These are phyloP conservation scores for Malachius bipustulatus DNA, from an alignment of 2,888 invertebrate genomes.

Conservation along the genomic window DNA sequence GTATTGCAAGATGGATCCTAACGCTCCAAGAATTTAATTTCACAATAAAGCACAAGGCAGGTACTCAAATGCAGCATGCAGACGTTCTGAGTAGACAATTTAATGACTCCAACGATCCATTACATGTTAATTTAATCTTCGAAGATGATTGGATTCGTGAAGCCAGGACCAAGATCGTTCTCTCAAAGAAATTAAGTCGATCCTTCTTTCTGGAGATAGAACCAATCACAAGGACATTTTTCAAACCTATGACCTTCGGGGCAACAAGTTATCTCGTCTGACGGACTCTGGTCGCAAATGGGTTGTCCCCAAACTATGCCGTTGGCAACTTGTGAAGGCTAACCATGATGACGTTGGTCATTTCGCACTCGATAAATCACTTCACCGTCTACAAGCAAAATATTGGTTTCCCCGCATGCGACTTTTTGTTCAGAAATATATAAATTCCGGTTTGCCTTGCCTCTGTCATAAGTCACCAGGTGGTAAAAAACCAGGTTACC, in stretches of 20 bases:
- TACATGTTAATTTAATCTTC: conserved; percentile 9
- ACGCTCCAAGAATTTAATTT: conserved; percentile 16
- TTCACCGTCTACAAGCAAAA: no score
- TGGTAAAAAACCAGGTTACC: no score
- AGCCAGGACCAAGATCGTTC: conserved; percentile 15
- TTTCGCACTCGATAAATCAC: conserved; percentile 22
- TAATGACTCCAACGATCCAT: not conserved
- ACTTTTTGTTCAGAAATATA: no score
- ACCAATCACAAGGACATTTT: conserved; percentile 15
- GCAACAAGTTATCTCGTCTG: conserved; percentile 16
- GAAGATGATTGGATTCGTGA: conserved; percentile 16
- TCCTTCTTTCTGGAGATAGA: conserved; percentile 13
- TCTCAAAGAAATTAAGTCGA: conserved; percentile 14
- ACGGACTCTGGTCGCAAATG: conserved; percentile 10
- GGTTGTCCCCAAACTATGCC: conserved; percentile 19
- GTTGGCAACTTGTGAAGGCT: conserved; percentile 19
- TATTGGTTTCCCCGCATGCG: no score
- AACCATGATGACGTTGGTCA: conserved; percentile 25
- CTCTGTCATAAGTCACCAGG: no score
- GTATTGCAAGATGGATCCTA: conserved; percentile 16
- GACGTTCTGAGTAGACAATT: conserved; percentile 25
- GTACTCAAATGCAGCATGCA: conserved; percentile 25
- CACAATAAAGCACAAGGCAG: conserved; percentile 13
- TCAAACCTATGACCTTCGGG: conserved; percentile 15
- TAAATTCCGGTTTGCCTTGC: no score